Percentiles rank a stretch among this genome's conserved stretches.
phyloP scores from a whole-genome alignment of 2,113 vertebrate genomes.

The Chrysemys picta region DNA sequence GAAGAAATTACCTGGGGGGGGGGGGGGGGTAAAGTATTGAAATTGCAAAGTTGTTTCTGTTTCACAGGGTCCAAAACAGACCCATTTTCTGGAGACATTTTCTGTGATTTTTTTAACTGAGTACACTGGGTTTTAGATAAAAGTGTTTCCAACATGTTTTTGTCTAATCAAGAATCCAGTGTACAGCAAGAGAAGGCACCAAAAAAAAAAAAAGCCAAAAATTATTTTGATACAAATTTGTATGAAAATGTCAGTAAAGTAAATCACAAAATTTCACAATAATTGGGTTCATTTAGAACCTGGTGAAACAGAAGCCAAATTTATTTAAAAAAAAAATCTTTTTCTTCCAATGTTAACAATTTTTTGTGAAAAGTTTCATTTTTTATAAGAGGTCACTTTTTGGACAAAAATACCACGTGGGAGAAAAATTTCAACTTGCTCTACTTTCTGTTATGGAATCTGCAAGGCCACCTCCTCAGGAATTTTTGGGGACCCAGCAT shows the following conservation, averaged over 20 bases:
- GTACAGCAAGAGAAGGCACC: neutral
- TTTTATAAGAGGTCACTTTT: neutral
- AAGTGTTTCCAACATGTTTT: neutral
- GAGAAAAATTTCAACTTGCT: neutral
- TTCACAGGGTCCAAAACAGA: neutral
- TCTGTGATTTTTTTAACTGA: neutral
- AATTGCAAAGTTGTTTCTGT: neutral
- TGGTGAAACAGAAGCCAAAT: neutral
- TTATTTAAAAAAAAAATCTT: neutral
- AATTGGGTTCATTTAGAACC: neutral
- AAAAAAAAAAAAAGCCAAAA: neutral
- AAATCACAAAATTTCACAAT: neutral
- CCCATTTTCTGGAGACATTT: neutral
- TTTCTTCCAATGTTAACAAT: neutral
- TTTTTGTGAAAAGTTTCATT: neutral
- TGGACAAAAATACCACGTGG: neutral
- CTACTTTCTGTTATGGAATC: neutral
- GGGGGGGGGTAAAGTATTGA: rapidly evolving
- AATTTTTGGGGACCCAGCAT: neutral
- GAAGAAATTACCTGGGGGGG: neutral
- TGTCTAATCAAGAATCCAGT: neutral
- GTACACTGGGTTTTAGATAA: neutral
- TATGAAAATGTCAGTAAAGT: neutral
- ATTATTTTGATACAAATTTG: neutral
- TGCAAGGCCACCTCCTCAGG: neutral